phyloP scores from a whole-genome alignment of 2,888 invertebrate species.

The Cerceris rybyensis region DNA sequence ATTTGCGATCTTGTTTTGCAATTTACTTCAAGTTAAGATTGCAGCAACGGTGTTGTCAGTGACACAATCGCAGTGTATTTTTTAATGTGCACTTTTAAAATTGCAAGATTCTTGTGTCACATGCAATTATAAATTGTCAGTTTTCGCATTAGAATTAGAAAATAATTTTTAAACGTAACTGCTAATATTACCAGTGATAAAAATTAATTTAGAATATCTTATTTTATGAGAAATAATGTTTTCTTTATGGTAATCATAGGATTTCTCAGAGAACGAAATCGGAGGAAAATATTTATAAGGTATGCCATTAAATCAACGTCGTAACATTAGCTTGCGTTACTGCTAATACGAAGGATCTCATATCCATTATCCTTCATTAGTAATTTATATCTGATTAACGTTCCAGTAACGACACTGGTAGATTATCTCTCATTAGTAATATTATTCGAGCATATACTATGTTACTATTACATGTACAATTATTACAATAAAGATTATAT shows the following conservation, averaged over 20 bases:
- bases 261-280: too few relatives aligned
- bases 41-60: background rate
- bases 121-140: too few relatives aligned
- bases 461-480: background rate
- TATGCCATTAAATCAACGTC: background rate
- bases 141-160: too few relatives aligned
- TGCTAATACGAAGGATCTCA: background rate
- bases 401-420: conserved; percentile 2
- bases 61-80: too few relatives aligned
- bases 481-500: too few relatives aligned
- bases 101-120: too few relatives aligned
- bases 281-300: too few relatives aligned
- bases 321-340: background rate
- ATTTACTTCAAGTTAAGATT: background rate
- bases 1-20: background rate
- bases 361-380: conserved; percentile 25
- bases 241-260: too few relatives aligned
- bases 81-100: background rate
- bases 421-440: conserved; percentile 3
- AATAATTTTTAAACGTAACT: too few relatives aligned
- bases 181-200: too few relatives aligned
- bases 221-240: too few relatives aligned
- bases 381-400: conserved; percentile 14
- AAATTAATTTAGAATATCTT: too few relatives aligned
- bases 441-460: background rate